Percentiles rank a stretch among this genome's conserved stretches.
phyloP scores from a whole-genome alignment of 2,888 invertebrate genomes.

The Epirrhoe tristata region DNA sequence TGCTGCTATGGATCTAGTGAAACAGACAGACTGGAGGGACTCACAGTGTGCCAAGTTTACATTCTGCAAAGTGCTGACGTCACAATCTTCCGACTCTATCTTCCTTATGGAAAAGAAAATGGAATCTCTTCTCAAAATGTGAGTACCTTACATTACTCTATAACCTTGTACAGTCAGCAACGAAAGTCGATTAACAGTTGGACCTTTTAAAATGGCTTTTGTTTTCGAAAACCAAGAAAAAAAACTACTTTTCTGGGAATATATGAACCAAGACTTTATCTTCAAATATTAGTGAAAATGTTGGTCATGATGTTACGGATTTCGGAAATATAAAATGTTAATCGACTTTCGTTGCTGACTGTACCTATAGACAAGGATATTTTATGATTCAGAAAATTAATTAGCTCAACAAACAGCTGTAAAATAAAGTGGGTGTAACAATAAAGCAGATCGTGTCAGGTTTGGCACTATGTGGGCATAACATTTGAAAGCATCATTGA shows the following conservation, averaged over 20 bases:
- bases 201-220: too few species aligned
- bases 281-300: too few species aligned
- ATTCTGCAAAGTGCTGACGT: constrained; percentile 91
- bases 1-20: constrained; percentile 78
- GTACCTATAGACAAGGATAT: constrained; percentile 11
- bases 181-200: too few species aligned
- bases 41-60: constrained; percentile 91
- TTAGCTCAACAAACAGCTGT: not conserved
- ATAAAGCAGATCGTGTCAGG: constrained; percentile 4
- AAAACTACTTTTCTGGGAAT: too few species aligned
- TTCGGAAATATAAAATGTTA: too few species aligned
- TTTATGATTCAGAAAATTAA: not conserved
- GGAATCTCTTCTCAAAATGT: constrained; percentile 89
- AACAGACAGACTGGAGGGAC: constrained; percentile 88
- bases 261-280: too few species aligned
- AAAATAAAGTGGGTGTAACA: not conserved
- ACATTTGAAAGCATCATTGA: constrained; percentile 24
- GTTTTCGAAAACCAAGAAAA: too few species aligned
- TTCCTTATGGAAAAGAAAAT: constrained; percentile 93
- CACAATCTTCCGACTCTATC: constrained; percentile 88
- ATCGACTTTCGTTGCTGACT: too few species aligned
- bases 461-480: constrained; percentile 14
- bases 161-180: constrained; percentile 5
- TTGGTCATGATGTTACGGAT: too few species aligned
- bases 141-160: constrained; percentile 73